Conservation (phyloP, 2,888 invertebrate species). For the Parnassius smintheus region DNA sequence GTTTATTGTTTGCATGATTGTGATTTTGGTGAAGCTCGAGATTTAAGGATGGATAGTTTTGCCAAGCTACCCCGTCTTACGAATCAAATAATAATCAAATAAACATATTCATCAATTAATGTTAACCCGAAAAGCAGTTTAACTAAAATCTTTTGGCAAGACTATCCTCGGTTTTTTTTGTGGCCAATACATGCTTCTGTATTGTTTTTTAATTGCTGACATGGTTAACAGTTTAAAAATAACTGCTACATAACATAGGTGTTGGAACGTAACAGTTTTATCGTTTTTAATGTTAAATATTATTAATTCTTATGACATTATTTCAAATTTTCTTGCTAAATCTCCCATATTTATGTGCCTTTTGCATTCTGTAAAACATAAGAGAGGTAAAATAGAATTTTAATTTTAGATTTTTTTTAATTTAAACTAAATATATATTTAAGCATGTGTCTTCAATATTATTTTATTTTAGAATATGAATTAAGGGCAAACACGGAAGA, state of each 20-base stretch:
- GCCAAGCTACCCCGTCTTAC: constrained; percentile 11
- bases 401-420: constrained; percentile 64
- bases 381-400: constrained; percentile 62
- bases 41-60: constrained; percentile 34
- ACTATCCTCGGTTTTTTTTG: background rate
- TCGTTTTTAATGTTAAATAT: background rate
- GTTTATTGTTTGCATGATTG: constrained; percentile 41
- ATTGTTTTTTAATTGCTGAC: too few relatives aligned
- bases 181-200: too few relatives aligned
- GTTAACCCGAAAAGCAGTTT: background rate
- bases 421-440: constrained; percentile 60
- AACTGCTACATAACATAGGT: too few relatives aligned
- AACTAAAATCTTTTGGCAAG: background rate
- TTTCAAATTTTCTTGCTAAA: background rate
- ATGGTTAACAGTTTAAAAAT: too few relatives aligned
- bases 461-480: constrained; percentile 62
- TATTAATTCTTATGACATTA: background rate
- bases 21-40: background rate
- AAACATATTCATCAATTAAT: too few relatives aligned
- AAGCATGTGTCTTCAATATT: constrained; percentile 56
- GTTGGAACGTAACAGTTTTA: background rate
- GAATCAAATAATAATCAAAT: background rate
- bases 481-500: constrained; percentile 59
- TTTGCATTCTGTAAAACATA: constrained; percentile 58
- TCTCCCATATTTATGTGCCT: constrained; percentile 32